phyloP scores from a whole-genome alignment of 2,888 invertebrate species.

The Trilocha varians region DNA sequence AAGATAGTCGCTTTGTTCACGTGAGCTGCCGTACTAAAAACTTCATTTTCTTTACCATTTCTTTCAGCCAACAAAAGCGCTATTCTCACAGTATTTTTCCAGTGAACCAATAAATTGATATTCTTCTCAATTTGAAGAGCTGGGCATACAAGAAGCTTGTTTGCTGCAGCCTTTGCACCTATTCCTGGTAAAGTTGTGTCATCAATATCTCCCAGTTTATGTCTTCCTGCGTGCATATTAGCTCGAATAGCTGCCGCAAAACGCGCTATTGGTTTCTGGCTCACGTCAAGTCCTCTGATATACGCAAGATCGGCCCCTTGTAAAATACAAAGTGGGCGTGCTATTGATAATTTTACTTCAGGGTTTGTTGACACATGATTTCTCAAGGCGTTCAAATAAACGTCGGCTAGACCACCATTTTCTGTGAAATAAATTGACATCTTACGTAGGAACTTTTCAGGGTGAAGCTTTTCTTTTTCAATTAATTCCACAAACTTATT shows the following conservation, averaged over 20 bases:
- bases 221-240: constrained; percentile 31
- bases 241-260: constrained; percentile 28
- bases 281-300: constrained; percentile 14
- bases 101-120: constrained; percentile 22
- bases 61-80: constrained; percentile 29
- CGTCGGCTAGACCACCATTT: constrained; percentile 26
- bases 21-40: constrained; percentile 19
- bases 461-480: constrained; percentile 12
- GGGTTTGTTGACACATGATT: constrained; percentile 6
- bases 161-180: constrained; percentile 39
- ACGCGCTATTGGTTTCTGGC: constrained; percentile 9
- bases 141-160: constrained; percentile 26
- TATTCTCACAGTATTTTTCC: constrained; percentile 27
- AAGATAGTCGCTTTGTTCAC: constrained; percentile 28
- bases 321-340: constrained; percentile 13
- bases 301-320: constrained; percentile 11
- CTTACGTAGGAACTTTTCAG: constrained; percentile 28
- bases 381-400: constrained; percentile 13
- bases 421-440: constrained; percentile 38
- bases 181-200: constrained; percentile 25
- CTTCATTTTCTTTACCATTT: constrained; percentile 15
- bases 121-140: constrained; percentile 17
- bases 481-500: constrained; percentile 20
- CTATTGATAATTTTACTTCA: constrained; percentile 6
- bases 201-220: constrained; percentile 26